A percentile compares a stretch with the other conserved stretches of the same genome.
These are phyloP conservation scores for Thunnus maccoyii DNA, from an alignment of 2,113 vertebrate genomes.

Conservation along the genomic window DNA sequence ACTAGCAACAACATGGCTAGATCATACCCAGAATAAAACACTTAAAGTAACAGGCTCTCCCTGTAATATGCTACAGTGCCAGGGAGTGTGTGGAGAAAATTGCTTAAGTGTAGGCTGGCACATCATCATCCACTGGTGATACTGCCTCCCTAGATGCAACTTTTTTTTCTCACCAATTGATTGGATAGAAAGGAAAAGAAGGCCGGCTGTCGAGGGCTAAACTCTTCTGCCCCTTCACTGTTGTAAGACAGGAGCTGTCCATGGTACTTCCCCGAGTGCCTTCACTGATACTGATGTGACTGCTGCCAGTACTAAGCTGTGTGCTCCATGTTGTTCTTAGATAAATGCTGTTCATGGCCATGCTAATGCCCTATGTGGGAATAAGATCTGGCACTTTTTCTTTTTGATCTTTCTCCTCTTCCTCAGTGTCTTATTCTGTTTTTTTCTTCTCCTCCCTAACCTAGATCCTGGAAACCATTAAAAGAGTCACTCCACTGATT, in stretches of 20 bases:
- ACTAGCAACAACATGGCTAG: constrained; percentile 37
- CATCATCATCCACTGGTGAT: constrained; percentile 30
- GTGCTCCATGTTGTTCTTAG: neutral
- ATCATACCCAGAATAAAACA: constrained; percentile 38
- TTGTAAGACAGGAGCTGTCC: constrained; percentile 37
- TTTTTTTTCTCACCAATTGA: neutral
- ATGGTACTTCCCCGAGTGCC: neutral
- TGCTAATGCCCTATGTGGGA: too few species aligned
- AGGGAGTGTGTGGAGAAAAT: neutral
- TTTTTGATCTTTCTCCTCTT: too few species aligned
- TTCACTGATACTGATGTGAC: too few species aligned
- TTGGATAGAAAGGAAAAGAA: neutral
- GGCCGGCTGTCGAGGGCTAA: neutral
- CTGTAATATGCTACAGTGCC: neutral
- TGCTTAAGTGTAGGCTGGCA: constrained; percentile 4
- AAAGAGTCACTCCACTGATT: too few species aligned
- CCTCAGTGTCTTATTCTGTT: too few species aligned
- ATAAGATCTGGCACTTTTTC: too few species aligned
- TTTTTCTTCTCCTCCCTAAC: too few species aligned
- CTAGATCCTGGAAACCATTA: too few species aligned
- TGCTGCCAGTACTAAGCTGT: neutral
- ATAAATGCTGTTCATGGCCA: neutral
- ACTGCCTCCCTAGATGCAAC: neutral
- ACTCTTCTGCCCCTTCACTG: neutral
- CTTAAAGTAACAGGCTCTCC: constrained; percentile 45